Base-by-base conservation (phyloP, 2,888 invertebrate genomes). In the Carpatolechia fugitivella region DNA sequence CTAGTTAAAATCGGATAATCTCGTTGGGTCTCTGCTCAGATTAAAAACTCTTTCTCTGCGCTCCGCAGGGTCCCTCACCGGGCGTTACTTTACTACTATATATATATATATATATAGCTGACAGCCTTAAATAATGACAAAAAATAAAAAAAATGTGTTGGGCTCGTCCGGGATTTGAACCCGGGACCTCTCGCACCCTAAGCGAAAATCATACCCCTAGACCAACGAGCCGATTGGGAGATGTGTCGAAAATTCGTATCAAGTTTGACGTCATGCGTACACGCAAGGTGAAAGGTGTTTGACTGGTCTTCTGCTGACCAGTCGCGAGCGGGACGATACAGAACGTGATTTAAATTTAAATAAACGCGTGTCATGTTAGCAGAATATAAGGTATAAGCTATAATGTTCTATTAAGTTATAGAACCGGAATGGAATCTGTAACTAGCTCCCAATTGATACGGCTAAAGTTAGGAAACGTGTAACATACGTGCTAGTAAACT, bases 191-290 rank as follows among this genome's bases (percentile, higher is more conserved):
- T 87, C 86, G 85, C 85, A 87, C 86, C 87, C 87, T 80, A 91
- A 90, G 89, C 90, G 90, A 90, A 82, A 90, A 90, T 90, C 89
- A 90, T 90, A 90, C 90, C 90, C 89, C 90, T 90, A 90, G 90
- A 90, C 90, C 90, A 90, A 90, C 89, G 90, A 90, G 89, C 89
- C 89, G 68, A 59, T 65, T 80, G 60, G 0, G 0, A 0, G 0
- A 0, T 0, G 0, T 0, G 0, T 0, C 41, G 58, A 82, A 82
- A 76, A 63, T n/a, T 13, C 29, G 4, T 13, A 54, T 46, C 51
- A 18, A 1, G 10, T 36, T 18, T 35, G 8, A 48, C 11, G n/a
- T 11, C 16, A n/a, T 47, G 56, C 54, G 56, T 54, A 20, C n/a
- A 47, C 52, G 57, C 53, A 55, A 53, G 41, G 70, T 69, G 72